phyloP scores from a whole-genome alignment of 2,888 invertebrate genomes.

The Leuctra nigra region DNA sequence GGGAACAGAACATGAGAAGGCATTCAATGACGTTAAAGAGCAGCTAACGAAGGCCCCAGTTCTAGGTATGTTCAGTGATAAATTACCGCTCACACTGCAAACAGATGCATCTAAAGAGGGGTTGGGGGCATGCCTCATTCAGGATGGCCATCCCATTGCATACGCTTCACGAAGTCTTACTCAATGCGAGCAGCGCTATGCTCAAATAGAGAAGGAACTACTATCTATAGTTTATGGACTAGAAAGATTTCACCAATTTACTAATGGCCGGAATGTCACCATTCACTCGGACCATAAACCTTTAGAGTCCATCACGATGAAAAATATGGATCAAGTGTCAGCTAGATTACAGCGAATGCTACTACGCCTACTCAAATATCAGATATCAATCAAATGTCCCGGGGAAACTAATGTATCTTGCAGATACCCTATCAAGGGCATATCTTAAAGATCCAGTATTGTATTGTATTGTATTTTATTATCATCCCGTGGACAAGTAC shows the following conservation, averaged over 20 bases:
- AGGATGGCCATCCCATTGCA: constrained; percentile 35
- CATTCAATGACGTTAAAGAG: constrained; percentile 21
- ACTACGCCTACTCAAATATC: not conserved
- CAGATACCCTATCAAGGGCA: not conserved
- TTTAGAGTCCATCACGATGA: not conserved
- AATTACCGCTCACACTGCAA: constrained; percentile 19
- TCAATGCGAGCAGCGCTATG: constrained; percentile 31
- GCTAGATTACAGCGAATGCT: not conserved
- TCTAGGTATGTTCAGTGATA: constrained; percentile 21
- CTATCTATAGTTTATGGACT: constrained; percentile 13
- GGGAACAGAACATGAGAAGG: constrained; percentile 13
- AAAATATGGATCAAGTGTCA: constrained; percentile 8
- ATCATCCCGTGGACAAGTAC: too few relatives aligned
- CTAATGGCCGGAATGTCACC: not conserved
- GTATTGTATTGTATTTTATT: too few relatives aligned
- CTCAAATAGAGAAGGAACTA: constrained; percentile 34
- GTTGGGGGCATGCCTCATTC: constrained; percentile 35
- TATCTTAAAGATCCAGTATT: not conserved
- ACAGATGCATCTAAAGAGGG: constrained; percentile 32
- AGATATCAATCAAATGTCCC: not conserved
- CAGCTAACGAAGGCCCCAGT: constrained; percentile 22
- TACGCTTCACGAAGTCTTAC: constrained; percentile 36
- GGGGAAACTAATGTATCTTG: not conserved
- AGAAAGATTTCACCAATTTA: constrained; percentile 15
- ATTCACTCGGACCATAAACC: not conserved